These are phyloP conservation scores for Philotrypesis tridentata DNA, from an alignment of 1,140 invertebrate genomes.

Conservation along the genomic window DNA sequence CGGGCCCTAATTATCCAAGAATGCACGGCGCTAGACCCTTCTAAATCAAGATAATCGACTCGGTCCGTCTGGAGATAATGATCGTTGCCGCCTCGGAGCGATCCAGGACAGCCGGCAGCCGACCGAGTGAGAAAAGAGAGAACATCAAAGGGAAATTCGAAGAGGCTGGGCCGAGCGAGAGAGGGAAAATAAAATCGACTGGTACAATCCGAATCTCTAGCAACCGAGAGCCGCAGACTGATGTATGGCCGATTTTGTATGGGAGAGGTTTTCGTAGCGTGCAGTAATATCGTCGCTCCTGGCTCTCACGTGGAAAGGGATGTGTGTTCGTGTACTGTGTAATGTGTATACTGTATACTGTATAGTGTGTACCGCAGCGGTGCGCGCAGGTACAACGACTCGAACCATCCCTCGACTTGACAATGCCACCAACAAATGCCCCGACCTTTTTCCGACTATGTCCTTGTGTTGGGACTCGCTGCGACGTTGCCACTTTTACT, in stretches of 20 bases:
- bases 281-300: neutral
- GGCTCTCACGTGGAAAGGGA: conserved; percentile 45
- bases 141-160: conserved; percentile 4
- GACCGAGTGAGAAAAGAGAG: neutral
- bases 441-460: conserved; percentile 42
- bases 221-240: conserved; percentile 10
- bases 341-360: too few species aligned
- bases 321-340: too few species aligned
- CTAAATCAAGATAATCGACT: conserved; percentile 50
- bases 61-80: conserved; percentile 28
- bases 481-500: conserved; percentile 43
- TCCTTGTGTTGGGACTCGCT: conserved; percentile 37
- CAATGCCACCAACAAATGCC: conserved; percentile 38
- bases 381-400: conserved; percentile 30
- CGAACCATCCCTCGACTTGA: conserved; percentile 35
- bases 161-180: neutral
- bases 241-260: conserved; percentile 33
- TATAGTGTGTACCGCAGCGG: too few species aligned
- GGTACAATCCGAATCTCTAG: neutral
- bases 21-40: conserved; percentile 38
- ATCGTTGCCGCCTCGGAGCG: conserved; percentile 4
- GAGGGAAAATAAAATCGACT: conserved; percentile 26
- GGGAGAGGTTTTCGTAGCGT: neutral
- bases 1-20: conserved; percentile 34
- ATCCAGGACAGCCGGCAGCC: neutral